Conservation (phyloP, 2,113 vertebrate genomes). For the Neotragus moschatus region DNA sequence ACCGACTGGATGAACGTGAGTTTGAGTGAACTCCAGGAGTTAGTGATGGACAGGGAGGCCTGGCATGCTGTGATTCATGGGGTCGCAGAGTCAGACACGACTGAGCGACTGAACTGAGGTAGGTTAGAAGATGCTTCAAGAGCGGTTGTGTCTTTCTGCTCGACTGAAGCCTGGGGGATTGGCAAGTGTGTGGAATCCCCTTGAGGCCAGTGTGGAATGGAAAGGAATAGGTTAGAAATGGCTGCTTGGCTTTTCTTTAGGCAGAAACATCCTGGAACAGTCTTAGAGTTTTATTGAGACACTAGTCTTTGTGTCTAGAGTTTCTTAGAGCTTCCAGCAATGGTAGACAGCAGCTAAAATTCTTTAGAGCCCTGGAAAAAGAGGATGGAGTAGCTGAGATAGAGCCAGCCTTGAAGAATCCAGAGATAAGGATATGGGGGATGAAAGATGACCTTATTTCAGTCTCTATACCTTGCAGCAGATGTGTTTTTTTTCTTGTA, state of each 20-base stretch:
- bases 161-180: not conserved
- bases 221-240: not conserved
- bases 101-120: no score
- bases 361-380: not conserved
- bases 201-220: not conserved
- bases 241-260: not conserved
- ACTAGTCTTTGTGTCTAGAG: not conserved
- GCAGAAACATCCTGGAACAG: not conserved
- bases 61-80: no score
- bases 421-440: no score
- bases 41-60: no score
- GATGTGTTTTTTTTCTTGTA: not conserved
- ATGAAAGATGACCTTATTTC: not conserved
- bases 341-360: not conserved
- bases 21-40: no score
- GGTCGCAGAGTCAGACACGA: fast-evolving
- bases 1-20: no score
- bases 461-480: not conserved
- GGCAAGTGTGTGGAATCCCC: not conserved
- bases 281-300: not conserved
- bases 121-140: not conserved
- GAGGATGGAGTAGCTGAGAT: not conserved
- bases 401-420: not conserved
- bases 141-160: not conserved
- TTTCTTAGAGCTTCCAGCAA: not conserved